A percentile compares a stretch with the other conserved stretches of the same genome.
Conservation (phyloP, 2,113 vertebrate genomes). For the Arvicanthis niloticus region DNA sequence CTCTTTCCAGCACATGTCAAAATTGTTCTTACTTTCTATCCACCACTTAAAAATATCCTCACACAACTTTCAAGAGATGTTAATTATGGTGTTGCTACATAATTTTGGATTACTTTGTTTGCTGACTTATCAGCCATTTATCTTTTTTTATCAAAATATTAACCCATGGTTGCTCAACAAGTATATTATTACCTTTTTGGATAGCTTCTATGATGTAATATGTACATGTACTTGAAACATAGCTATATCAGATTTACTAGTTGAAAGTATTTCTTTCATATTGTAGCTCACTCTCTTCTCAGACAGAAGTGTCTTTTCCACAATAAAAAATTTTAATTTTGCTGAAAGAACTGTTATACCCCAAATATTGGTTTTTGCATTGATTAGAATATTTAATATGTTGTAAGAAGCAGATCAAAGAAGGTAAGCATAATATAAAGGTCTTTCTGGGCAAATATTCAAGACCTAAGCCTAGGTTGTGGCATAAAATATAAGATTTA, state of each 20-base stretch:
- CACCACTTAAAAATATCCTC: not conserved
- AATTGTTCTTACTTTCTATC: not conserved
- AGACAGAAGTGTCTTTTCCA: not conserved
- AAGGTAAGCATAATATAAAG: not conserved
- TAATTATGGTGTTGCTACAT: not conserved
- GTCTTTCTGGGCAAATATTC: not conserved
- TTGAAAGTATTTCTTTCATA: not conserved
- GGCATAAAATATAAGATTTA: not conserved
- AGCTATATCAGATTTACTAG: not conserved
- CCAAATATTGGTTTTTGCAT: not conserved
- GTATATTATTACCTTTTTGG: not conserved
- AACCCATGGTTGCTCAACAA: not conserved
- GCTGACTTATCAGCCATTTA: not conserved
- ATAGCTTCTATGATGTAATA: not conserved
- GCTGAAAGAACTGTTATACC: not conserved
- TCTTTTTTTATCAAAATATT: not conserved
- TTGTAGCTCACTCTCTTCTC: not conserved
- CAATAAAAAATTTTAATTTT: not conserved
- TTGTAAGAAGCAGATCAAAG: not conserved
- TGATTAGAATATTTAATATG: not conserved
- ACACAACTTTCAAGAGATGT: not conserved
- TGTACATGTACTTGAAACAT: not conserved
- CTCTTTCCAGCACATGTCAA: fast-evolving
- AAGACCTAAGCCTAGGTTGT: not conserved
- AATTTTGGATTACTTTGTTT: not conserved